phyloP scores from a whole-genome alignment of 1,140 invertebrate species.

The Cydia fagiglandana region DNA sequence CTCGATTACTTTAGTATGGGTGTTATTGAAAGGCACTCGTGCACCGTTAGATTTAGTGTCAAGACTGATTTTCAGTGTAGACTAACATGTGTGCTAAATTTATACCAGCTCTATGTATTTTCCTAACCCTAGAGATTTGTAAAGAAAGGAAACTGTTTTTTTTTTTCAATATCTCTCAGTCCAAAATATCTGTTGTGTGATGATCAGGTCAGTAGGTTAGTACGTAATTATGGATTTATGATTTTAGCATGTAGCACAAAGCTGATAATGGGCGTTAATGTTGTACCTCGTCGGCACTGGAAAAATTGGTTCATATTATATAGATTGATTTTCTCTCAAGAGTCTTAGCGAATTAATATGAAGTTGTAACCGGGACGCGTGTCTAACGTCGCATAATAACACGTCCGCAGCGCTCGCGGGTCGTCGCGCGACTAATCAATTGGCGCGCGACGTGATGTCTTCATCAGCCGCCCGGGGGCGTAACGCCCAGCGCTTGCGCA shows the following conservation, averaged over 20 bases:
- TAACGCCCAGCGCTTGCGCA: constrained; percentile 68
- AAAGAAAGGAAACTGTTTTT: neutral
- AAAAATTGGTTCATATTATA: neutral
- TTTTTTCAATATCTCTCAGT: neutral
- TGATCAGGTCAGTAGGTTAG: neutral
- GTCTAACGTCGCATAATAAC: constrained; percentile 71
- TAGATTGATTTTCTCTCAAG: neutral
- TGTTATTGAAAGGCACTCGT: constrained; percentile 5
- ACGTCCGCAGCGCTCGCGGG: constrained; percentile 51
- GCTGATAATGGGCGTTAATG: neutral
- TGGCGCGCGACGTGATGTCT: constrained; percentile 71
- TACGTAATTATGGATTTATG: neutral
- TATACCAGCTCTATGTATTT: neutral
- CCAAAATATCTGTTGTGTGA: neutral
- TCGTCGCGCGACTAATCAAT: constrained; percentile 76
- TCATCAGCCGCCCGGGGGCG: constrained; percentile 70
- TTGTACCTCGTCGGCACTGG: neutral
- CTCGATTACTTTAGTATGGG: neutral
- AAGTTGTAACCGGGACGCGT: constrained; percentile 51
- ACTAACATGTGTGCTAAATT: neutral
- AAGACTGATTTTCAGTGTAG: neutral
- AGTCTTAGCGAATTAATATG: constrained; percentile 15
- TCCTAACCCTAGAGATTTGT: too few species aligned
- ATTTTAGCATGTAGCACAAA: neutral
- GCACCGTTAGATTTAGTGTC: constrained; percentile 10